Conservation (phyloP, 2,113 vertebrate genomes). For the Piprites chloris region DNA sequence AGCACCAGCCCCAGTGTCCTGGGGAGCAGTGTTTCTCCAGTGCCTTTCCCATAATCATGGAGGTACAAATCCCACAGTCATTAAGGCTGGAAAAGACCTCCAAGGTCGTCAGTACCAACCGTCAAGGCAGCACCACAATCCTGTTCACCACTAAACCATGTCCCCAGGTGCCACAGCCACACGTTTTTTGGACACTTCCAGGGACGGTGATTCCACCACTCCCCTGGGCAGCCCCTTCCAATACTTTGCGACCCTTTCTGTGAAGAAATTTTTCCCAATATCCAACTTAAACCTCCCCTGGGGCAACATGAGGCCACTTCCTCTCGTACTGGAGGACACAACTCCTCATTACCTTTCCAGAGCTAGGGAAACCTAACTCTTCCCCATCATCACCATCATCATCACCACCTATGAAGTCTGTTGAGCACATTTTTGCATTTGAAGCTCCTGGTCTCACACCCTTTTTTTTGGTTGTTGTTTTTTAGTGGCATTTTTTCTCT, state of each 20-base stretch:
- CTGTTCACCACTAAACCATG: neutral
- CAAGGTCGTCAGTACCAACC: neutral
- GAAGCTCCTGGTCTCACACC: neutral
- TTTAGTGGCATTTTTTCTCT: neutral
- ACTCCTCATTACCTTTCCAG: accelerated
- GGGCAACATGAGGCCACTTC: neutral
- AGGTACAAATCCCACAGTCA: neutral
- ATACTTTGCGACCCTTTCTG: neutral
- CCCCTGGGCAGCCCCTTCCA: neutral
- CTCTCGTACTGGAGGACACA: neutral
- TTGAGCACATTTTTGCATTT: neutral
- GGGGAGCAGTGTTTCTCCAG: accelerated
- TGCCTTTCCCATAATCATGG: neutral
- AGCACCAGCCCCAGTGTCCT: neutral
- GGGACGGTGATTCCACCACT: neutral
- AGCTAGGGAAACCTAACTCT: neutral
- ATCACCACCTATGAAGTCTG: neutral
- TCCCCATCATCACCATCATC: neutral
- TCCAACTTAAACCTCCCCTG: neutral
- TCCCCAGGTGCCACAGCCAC: neutral
- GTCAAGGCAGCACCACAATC: neutral
- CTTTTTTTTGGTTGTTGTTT: neutral
- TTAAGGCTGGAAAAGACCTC: neutral
- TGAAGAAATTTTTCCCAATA: neutral
- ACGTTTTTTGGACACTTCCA: accelerated